Base-by-base conservation (phyloP, 1,140 invertebrate genomes). In the Aphaenogaster ashmeadi region DNA sequence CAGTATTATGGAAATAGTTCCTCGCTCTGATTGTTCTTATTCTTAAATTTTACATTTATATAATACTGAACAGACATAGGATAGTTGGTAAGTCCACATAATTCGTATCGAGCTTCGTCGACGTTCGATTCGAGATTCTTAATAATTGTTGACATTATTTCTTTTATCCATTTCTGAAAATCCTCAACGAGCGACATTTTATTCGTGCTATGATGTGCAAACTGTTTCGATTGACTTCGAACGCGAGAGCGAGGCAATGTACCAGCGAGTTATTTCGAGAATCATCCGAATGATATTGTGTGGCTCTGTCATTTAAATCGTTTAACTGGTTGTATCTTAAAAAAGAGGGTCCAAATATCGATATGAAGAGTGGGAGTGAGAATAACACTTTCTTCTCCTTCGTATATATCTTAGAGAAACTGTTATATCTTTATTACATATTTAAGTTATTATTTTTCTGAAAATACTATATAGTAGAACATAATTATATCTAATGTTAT, bases 1-100 rank as follows among this genome's bases (percentile, higher is more conserved):
- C 3, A 33, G 0, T 21, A 7, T 8, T 11, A 54, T 56, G 44
- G 36, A 11, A 11, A n/a, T n/a, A 36, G 2, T 15, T 52, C 6
- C 0, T 75, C 13, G 3, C 27, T 44, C 0, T 60, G 1, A 7
- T 27, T 44, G 0, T 27, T 67, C 27, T 64, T 64, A 4, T 44
- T 83, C 8, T 54, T 62, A 36, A 81, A 89, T 9, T 60, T 62
- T 13, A 93, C 47, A 9, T 60, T 58, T 13, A 87, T 4, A n/a
- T 90, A 91, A 50, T 88, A 91, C 0, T 91, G 67, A 5, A n/a
- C 36, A 2, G 92, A 93, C 0, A 91, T 0, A n/a, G 56, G 67
- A 18, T 54, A 62, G 0, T 86, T 67, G 0, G 0, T 4, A 0
- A 69, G 47, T 0, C 5, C 7, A 1, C 64, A 41, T 0, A 92